These are phyloP conservation scores for Strigamia maritima DNA, from an alignment of 2,888 invertebrate species.

Conservation along the genomic window DNA sequence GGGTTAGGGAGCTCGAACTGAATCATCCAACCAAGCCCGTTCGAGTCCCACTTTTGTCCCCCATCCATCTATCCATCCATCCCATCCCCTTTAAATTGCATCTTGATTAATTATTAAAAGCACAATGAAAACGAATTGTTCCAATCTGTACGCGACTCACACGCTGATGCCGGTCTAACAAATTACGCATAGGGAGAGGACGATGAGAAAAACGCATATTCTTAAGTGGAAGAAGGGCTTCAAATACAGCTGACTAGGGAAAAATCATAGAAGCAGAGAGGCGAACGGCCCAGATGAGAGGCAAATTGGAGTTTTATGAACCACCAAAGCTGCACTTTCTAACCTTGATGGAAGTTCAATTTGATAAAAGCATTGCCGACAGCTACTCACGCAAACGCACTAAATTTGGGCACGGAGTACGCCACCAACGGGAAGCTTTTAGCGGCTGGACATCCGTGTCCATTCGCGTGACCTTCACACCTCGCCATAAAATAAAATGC, in stretches of 20 bases:
- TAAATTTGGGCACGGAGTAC: neutral
- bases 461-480: conserved; percentile 29
- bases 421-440: conserved; percentile 5
- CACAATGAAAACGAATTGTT: conserved; percentile 29
- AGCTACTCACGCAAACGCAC: conserved; percentile 27
- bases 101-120: conserved; percentile 19
- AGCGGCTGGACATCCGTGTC: conserved; percentile 27
- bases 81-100: conserved; percentile 3
- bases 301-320: conserved; percentile 29
- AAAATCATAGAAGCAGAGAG: neutral
- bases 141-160: conserved; percentile 24
- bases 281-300: conserved; percentile 3
- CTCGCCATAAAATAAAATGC: conserved; percentile 20
- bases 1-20: neutral
- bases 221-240: neutral
- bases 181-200: conserved; percentile 4
- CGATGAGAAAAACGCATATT: neutral
- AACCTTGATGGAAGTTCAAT: conserved; percentile 27
- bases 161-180: neutral
- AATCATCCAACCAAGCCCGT: neutral
- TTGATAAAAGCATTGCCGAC: conserved; percentile 27
- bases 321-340: conserved; percentile 24
- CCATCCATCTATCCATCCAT: neutral
- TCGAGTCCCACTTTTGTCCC: neutral
- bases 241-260: conserved; percentile 4